Percentiles rank a stretch among this genome's conserved stretches.
Conservation (phyloP, 92 coral and sea anemone genomes). For the Parazoanthus swiftii region DNA sequence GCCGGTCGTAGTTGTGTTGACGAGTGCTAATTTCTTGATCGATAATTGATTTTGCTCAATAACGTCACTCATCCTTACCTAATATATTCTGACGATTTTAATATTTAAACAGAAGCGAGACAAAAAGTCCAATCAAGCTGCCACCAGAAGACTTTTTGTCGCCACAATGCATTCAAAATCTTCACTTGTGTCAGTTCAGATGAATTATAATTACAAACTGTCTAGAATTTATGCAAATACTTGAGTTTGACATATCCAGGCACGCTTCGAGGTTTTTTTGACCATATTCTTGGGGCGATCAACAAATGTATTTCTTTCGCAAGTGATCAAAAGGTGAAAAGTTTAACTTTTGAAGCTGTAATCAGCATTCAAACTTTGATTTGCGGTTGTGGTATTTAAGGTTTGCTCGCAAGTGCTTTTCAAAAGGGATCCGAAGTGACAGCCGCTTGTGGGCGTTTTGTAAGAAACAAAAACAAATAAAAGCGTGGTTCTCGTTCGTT, state of each 20-base stretch:
- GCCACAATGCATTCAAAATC: conserved; percentile 45
- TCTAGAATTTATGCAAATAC: conserved; percentile 79
- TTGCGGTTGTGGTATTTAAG: conserved; percentile 10
- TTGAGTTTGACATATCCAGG: neutral
- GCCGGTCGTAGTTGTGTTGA: conserved; percentile 49
- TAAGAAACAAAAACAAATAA: neutral
- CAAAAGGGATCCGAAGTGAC: neutral
- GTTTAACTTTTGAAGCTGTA: neutral
- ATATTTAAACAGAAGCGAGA: conserved; percentile 57
- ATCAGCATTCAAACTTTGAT: neutral
- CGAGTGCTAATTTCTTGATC: conserved; percentile 50
- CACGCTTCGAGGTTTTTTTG: conserved; percentile 43
- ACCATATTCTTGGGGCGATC: neutral
- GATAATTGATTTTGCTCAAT: conserved; percentile 44
- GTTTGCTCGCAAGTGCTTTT: neutral
- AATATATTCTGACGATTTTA: conserved; percentile 35
- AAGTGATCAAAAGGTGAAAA: neutral
- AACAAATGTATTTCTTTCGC: neutral
- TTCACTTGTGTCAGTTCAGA: conserved; percentile 46
- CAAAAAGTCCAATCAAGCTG: conserved; percentile 32
- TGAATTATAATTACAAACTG: conserved; percentile 65
- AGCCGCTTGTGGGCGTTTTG: neutral
- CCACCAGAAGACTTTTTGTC: conserved; percentile 45
- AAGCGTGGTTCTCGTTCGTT: neutral
- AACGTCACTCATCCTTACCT: conserved; percentile 27